Conservation (phyloP, 23 tunicate genomes). For the Ascidia mentula region DNA sequence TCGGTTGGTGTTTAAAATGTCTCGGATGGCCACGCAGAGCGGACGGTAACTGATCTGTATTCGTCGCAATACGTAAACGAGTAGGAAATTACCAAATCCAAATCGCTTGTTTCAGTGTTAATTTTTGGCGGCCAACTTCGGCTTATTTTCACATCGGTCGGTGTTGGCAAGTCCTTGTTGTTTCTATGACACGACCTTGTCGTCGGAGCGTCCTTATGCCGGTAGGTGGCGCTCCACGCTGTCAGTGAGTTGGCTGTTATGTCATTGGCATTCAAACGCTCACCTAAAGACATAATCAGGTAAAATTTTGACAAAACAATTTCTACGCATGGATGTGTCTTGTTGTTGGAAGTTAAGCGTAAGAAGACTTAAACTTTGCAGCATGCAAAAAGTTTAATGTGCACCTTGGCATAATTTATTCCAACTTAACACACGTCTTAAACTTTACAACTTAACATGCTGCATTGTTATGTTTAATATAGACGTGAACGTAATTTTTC, state of each 20-base stretch:
- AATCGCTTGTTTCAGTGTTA: background rate
- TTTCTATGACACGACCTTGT: background rate
- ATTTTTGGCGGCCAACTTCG: slow-evolving; percentile 2
- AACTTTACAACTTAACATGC: too few relatives aligned
- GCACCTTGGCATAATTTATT: too few relatives aligned
- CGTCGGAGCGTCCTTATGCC: background rate
- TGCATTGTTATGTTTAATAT: too few relatives aligned
- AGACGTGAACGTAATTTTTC: too few relatives aligned
- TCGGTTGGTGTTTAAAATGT: too few relatives aligned
- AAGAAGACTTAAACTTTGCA: too few relatives aligned
- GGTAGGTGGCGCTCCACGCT: slow-evolving; percentile 7
- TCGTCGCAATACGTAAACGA: background rate
- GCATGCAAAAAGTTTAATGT: too few relatives aligned
- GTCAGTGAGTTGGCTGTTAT: background rate
- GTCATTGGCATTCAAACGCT: background rate
- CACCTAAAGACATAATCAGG: background rate
- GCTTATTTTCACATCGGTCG: background rate
- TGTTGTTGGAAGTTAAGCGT: too few relatives aligned
- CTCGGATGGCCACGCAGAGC: background rate
- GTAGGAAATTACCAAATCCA: background rate
- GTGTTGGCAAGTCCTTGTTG: background rate
- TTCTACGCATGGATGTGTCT: too few relatives aligned
- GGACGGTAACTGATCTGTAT: background rate
- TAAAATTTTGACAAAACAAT: too few relatives aligned
- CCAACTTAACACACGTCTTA: too few relatives aligned